A percentile compares a stretch with the other conserved stretches of the same genome.
These are phyloP conservation scores for Phycodurus eques DNA, from an alignment of 2,113 vertebrate genomes.

Conservation along the genomic window DNA sequence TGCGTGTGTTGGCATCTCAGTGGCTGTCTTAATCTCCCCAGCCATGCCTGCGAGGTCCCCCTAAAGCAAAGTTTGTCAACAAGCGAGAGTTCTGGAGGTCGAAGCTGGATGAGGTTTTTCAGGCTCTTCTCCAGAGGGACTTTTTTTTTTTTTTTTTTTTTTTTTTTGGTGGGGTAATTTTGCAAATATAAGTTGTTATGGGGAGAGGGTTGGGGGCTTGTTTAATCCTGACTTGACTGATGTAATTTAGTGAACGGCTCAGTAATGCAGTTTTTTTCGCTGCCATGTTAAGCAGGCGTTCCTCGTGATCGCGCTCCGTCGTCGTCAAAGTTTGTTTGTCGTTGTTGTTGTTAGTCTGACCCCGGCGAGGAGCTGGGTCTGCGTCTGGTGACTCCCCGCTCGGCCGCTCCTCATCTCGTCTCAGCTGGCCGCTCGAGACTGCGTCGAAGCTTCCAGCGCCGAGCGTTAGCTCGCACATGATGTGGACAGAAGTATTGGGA, in stretches of 20 bases:
- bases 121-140: conserved; percentile 20
- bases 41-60: conserved; percentile 48
- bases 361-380: conserved; percentile 22
- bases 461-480: not conserved
- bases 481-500: not conserved
- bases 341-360: conserved; percentile 56
- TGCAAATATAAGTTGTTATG: conserved; percentile 34
- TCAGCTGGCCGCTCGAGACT: conserved; percentile 39
- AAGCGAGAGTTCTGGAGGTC: conserved; percentile 47
- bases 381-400: conserved; percentile 54
- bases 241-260: conserved; percentile 56
- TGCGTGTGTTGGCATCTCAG: conserved; percentile 43
- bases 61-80: conserved; percentile 59
- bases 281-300: not conserved
- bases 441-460: conserved; percentile 6
- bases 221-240: conserved; percentile 59
- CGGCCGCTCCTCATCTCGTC: conserved; percentile 58
- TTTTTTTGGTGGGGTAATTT: conserved; percentile 7
- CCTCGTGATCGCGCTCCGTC: conserved; percentile 37
- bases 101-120: conserved; percentile 37
- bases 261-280: conserved; percentile 63
- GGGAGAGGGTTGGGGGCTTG: conserved; percentile 18
- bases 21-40: conserved; percentile 56
- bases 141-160: conserved; percentile 14
- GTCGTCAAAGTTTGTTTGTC: conserved; percentile 53